Evolutionary conservation across 2,113 vertebrate species (phyloP), one percentile per base, ranked within the genome.

Genomic region (Ochotona princeps): DNA sequence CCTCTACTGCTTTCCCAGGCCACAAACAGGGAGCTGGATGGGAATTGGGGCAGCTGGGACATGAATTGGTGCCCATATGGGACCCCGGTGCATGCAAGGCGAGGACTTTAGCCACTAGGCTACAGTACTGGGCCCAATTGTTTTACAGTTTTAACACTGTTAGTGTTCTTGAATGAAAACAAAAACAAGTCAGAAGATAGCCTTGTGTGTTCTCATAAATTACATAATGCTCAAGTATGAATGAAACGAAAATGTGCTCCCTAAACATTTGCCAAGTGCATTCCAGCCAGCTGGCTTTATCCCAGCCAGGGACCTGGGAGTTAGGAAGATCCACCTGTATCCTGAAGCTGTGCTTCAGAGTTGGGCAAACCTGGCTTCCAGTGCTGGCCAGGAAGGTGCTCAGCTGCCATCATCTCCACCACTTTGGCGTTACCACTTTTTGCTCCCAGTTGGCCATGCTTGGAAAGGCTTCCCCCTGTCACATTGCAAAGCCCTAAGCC

Each of bases 91-190:
- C 38, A 44, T 44, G 38, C 38, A 44, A 44, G 38, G 6, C 38
- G 38, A 44, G 38, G 38, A 44, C 38, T 44, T 44, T 44, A 44
- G 38, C 38, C 38, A 4, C 38, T 44, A 44, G 38, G 38, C 38
- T 44, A 44, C 6, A 6, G 38, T 44, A 44, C 38, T 44, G 38
- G 38, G 38, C 38, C 38, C 38, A 44, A 44, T 44, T 23, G n/a
- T 3, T 63, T 76, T 30, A 66, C 57, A 47, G 63, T 84, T 94
- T 30, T 93, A 74, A 49, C 73, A 63, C n/a, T 85, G 4, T 73
- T 66, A 30, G n/a, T 51, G 14, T 60, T 35, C 61, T 70, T 35
- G 28, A 83, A 26, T 96, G 20, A 61, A 84, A 92, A 87, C 61
- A 10, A 73, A 90, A 81, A 66, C 23, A 23, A 85, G 47, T 78